A percentile compares a stretch with the other conserved stretches of the same genome.
These are phyloP conservation scores for Pheosia tremula DNA, from an alignment of 2,888 invertebrate species.

Conservation along the genomic window DNA sequence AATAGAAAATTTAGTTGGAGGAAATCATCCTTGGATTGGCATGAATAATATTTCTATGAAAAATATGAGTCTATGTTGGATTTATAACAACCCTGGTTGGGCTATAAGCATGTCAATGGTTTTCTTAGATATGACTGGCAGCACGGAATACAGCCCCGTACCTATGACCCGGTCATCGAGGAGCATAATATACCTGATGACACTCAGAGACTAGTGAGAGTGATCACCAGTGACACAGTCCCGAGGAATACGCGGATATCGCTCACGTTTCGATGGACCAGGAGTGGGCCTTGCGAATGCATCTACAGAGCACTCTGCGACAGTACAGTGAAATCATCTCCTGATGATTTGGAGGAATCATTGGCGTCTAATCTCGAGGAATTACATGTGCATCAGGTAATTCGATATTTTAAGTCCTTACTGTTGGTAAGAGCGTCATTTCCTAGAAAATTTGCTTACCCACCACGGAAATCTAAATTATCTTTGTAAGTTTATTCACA, in stretches of 20 bases:
- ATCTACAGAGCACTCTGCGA: conserved; percentile 88
- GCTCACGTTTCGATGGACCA: conserved; percentile 92
- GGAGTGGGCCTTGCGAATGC: conserved; percentile 86
- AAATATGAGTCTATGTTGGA: too few species aligned
- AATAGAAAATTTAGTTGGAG: too few species aligned
- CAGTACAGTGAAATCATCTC: conserved; percentile 51
- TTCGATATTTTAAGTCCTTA: background rate
- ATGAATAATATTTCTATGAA: too few species aligned
- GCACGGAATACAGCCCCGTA: conserved; percentile 94
- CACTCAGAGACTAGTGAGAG: conserved; percentile 32
- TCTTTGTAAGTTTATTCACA: too few species aligned
- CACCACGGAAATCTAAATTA: too few species aligned
- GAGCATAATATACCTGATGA: conserved; percentile 64
- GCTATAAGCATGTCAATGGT: background rate
- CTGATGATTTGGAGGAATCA: conserved; percentile 63
- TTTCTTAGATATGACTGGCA: conserved; percentile 89
- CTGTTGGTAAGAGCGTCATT: too few species aligned
- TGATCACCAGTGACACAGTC: conserved; percentile 57
- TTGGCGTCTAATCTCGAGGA: conserved; percentile 88
- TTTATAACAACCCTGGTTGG: too few species aligned
- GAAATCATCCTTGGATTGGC: too few species aligned
- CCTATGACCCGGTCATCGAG: conserved; percentile 87
- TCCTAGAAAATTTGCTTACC: too few species aligned
- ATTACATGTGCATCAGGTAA: conserved; percentile 90
- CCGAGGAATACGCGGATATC: conserved; percentile 86